Conservation (phyloP, 2,888 invertebrate genomes). For the Diloba caeruleocephala region DNA sequence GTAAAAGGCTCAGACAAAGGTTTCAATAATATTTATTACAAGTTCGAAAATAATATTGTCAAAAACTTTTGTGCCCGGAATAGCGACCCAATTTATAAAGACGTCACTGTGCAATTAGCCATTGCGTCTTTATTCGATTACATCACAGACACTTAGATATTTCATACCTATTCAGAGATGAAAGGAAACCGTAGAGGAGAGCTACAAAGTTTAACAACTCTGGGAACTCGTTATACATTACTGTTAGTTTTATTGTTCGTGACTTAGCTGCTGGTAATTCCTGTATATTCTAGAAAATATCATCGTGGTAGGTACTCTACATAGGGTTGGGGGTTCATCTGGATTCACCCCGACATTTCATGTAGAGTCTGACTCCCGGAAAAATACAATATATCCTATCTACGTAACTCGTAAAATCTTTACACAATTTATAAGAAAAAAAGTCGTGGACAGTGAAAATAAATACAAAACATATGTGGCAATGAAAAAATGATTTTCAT, state of each 20-base stretch:
- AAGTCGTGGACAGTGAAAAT: too few relatives aligned
- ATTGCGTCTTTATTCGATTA: conserved; percentile 14
- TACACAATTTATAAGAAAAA: too few relatives aligned
- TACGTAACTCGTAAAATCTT: too few relatives aligned
- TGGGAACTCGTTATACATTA: conserved; percentile 13
- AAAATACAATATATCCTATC: too few relatives aligned
- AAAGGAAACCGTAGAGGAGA: neutral
- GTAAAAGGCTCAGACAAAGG: conserved; percentile 3
- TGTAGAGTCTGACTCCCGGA: too few relatives aligned
- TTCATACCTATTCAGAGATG: conserved; percentile 7
- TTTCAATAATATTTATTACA: conserved; percentile 22
- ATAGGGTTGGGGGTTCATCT: too few relatives aligned
- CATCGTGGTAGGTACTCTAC: too few relatives aligned
- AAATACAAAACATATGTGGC: too few relatives aligned
- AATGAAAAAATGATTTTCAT: too few relatives aligned
- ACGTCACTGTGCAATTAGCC: conserved; percentile 8
- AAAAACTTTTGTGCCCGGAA: conserved; percentile 20
- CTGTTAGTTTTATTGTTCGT: conserved; percentile 16
- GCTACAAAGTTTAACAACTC: conserved; percentile 4
- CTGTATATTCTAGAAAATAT: conserved; percentile 14
- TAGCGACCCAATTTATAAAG: conserved; percentile 8
- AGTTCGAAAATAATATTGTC: conserved; percentile 21
- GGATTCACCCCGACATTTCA: too few relatives aligned
- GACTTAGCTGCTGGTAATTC: conserved; percentile 3
- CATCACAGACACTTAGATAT: conserved; percentile 3